Conservation (phyloP, 2,797 vertebrate species). For the Aselliscus stoliczkanus region DNA sequence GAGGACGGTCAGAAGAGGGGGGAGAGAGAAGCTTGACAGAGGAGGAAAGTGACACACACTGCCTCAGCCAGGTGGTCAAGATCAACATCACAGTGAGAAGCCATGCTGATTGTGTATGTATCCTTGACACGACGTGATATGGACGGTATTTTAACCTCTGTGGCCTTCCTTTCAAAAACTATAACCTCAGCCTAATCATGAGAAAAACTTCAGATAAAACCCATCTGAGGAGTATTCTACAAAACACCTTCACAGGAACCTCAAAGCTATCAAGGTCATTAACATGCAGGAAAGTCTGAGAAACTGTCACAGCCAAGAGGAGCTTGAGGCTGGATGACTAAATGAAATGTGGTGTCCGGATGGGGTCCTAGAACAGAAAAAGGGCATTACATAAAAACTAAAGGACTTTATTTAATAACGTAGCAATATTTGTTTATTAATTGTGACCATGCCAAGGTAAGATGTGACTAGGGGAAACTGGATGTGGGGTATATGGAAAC, state of each 20-base stretch:
- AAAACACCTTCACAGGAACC: neutral
- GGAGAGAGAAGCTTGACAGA: neutral
- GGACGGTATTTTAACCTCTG: neutral
- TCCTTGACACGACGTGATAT: neutral
- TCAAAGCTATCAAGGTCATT: neutral
- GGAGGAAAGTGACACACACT: neutral
- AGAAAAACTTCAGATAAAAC: neutral
- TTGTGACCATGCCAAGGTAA: neutral
- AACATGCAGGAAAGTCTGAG: neutral
- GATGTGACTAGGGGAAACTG: fast-evolving
- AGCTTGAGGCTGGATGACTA: neutral
- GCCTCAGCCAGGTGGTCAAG: neutral
- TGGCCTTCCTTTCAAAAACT: neutral
- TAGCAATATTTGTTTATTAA: neutral
- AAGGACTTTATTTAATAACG: neutral
- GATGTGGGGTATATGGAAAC: no score
- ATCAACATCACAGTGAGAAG: neutral
- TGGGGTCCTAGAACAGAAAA: neutral
- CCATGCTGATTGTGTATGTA: fast-evolving
- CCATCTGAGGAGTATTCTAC: neutral
- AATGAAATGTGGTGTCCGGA: neutral
- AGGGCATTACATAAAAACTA: neutral
- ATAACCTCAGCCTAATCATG: neutral
- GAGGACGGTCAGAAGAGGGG: neutral
- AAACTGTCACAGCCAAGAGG: neutral